phyloP scores from a whole-genome alignment of 2,797 vertebrate genomes.

The Tarsius wallacei region DNA sequence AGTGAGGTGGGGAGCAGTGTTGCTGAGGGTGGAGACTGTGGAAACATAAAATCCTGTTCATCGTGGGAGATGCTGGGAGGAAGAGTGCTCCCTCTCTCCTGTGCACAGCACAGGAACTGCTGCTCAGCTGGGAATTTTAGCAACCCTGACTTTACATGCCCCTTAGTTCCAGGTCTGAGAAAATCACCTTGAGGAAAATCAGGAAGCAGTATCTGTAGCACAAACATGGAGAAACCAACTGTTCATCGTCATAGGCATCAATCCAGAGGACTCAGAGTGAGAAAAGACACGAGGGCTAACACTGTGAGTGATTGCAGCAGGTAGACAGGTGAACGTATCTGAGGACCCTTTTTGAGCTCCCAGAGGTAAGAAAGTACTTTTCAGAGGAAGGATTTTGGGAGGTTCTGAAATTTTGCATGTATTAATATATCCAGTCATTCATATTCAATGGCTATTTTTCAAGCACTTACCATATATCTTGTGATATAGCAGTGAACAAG shows the following conservation, averaged over 20 bases:
- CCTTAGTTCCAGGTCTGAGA: neutral
- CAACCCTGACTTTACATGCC: neutral
- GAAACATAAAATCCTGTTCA: neutral
- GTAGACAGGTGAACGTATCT: too few relatives aligned
- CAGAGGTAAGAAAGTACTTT: neutral
- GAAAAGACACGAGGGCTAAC: neutral
- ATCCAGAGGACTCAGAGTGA: neutral
- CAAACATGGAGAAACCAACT: neutral
- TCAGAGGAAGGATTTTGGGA: neutral
- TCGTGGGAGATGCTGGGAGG: conserved; percentile 5
- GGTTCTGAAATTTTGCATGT: neutral
- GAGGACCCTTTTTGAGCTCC: neutral
- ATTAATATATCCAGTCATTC: neutral
- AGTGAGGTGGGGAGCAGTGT: conserved; percentile 41
- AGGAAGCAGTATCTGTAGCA: neutral
- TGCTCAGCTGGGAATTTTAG: neutral
- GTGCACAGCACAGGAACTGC: neutral
- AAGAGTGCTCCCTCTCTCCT: neutral
- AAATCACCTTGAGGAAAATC: neutral
- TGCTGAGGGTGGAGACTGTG: conserved; percentile 23
- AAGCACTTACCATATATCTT: neutral
- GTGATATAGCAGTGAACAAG: neutral
- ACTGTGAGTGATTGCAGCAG: neutral
- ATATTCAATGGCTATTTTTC: neutral
- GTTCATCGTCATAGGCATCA: neutral